A percentile compares a stretch with the other conserved stretches of the same genome.
Evolutionary conservation across 2,797 vertebrate genomes (phyloP).

Genomic region (Poeciliopsis presidionis): DNA sequence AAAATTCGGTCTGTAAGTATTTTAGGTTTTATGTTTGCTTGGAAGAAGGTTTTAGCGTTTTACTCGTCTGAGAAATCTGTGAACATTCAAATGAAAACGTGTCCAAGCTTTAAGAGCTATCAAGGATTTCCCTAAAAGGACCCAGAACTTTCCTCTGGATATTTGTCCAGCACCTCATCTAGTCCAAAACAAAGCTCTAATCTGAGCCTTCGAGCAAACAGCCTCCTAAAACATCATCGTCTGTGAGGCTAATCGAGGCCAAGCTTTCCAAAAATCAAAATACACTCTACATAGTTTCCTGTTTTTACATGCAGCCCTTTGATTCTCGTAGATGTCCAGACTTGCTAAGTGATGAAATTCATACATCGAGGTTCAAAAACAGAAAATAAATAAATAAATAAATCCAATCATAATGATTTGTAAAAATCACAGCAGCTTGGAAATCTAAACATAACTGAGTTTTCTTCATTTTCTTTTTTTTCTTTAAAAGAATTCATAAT

Average conservation of each 20-base stretch:
- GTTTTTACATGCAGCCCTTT: not conserved
- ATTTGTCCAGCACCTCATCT: not conserved
- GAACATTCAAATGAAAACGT: not conserved
- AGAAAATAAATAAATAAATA: not conserved
- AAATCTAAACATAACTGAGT: not conserved
- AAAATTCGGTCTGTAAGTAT: not conserved
- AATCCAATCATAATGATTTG: not conserved
- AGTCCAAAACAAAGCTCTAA: not conserved
- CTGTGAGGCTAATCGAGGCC: not conserved
- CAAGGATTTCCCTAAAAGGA: not conserved
- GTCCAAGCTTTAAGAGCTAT: not conserved
- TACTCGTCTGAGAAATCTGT: not conserved
- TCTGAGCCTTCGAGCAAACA: not conserved
- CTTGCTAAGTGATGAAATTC: not conserved
- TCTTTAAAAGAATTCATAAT: no score
- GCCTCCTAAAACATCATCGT: not conserved
- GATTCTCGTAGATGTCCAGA: not conserved
- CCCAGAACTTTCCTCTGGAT: not conserved
- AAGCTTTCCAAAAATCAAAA: conserved; percentile 6
- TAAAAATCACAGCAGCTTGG: not conserved
- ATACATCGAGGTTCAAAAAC: not conserved
- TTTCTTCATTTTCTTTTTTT: not conserved
- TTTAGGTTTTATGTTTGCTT: not conserved
- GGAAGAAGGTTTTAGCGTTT: not conserved
- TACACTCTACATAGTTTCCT: not conserved